Evolutionary conservation across 2,888 invertebrate species (phyloP), one percentile per base, ranked within the genome.

Genomic region (Macrophya annulata): DNA sequence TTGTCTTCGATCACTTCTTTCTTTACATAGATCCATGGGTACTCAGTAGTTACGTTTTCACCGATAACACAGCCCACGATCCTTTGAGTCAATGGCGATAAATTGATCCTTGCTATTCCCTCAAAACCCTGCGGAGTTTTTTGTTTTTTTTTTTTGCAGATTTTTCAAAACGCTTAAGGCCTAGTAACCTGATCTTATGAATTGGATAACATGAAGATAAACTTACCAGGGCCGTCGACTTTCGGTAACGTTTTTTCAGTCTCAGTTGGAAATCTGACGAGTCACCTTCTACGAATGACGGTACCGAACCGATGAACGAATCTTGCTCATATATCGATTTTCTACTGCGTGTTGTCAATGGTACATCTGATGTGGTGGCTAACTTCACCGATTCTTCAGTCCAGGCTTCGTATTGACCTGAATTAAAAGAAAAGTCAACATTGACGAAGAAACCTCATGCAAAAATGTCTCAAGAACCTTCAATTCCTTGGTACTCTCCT

Each of bases 21-120:
- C 31, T 93, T 94, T 0, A 97, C 93, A 86, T 94, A 94, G 86
- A 96, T 96, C 97, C 97, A 97, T 0, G 97, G 97, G 89, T 95
- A 96, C 91, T 97, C 97, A 25, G 96, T 95, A 0, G 96, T 96
- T 0, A 97, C 95, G 90, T 97, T 95, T 59, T 95, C 94, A 0
- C 97, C 97, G 68, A 97, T 95, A 1, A 95, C 94, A 88, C 96
- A 94, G 86, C 96, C 96, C 15, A 97, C 92, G 83, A 94, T 94
- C 87, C 94, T 93, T 90, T 96, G 96, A 17, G 95, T 95, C 87
- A 95, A 93, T 88, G 95, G 95, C 3, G 95, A 94, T 45, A 96
- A 87, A 17, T 93, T 89, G 12, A 96, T 89, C 89, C 94, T 95
- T 65, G 93, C 91, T 8, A 96, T 95, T 1, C 96, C 96, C 37